Percentiles rank a stretch among this genome's conserved stretches.
phyloP scores from a whole-genome alignment of 2,888 invertebrate genomes.

The Oasisia sp. region DNA sequence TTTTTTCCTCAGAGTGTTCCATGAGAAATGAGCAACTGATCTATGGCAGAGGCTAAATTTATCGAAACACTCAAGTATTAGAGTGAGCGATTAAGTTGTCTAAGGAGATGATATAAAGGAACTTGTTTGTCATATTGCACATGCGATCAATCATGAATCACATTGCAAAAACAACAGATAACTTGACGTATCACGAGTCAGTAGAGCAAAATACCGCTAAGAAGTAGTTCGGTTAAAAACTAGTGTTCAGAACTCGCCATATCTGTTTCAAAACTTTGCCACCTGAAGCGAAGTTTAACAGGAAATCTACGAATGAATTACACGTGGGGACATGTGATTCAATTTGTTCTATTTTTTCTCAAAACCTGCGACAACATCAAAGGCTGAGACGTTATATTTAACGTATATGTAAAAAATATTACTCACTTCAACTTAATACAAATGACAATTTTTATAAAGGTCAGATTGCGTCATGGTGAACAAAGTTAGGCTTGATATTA shows the following conservation, averaged over 20 bases:
- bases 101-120: not conserved
- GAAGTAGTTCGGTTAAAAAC: not conserved
- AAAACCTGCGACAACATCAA: not conserved
- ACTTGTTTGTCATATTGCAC: not conserved
- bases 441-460: not conserved
- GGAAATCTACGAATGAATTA: not conserved
- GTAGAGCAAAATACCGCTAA: not conserved
- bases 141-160: not conserved
- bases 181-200: not conserved
- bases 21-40: not conserved
- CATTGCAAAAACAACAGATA: not conserved
- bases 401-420: not conserved
- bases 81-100: not conserved
- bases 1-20: not conserved
- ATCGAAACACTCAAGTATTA: not conserved
- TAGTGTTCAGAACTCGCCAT: not conserved
- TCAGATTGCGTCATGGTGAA: not conserved
- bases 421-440: not conserved
- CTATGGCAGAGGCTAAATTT: not conserved
- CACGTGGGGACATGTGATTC: not conserved
- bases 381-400: not conserved
- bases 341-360: not conserved
- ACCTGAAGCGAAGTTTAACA: not conserved
- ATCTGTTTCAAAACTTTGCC: not conserved
- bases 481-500: not conserved